A percentile compares a stretch with the other conserved stretches of the same genome.
These are phyloP conservation scores for Hydropotes inermis DNA, from an alignment of 2,113 vertebrate species.

Conservation along the genomic window DNA sequence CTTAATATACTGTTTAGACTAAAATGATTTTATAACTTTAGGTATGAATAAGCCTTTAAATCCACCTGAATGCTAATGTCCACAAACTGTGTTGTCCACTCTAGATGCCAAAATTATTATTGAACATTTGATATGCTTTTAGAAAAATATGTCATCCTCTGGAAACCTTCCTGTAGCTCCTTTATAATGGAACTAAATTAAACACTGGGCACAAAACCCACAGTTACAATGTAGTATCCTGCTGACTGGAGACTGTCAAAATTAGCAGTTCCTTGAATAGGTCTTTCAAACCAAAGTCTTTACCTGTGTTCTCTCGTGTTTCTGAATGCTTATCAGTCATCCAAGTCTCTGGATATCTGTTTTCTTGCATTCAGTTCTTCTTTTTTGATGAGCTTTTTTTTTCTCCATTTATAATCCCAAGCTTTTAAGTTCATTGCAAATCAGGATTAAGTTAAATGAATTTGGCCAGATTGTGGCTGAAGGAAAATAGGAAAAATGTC, in stretches of 20 bases:
- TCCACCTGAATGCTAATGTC: background rate
- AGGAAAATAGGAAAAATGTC: background rate
- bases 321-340: accelerated
- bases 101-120: background rate
- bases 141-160: background rate
- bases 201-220: background rate
- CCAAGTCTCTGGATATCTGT: background rate
- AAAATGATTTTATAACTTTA: background rate
- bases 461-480: background rate
- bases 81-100: background rate
- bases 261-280: background rate
- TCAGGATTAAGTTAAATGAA: background rate
- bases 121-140: background rate
- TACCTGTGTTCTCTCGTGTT: accelerated
- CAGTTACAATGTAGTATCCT: too few relatives aligned
- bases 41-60: background rate
- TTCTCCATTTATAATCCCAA: background rate
- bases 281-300: background rate
- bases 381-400: background rate
- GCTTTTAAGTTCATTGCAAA: background rate
- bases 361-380: background rate
- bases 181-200: background rate
- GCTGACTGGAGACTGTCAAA: background rate
- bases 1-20: background rate
- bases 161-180: background rate